phyloP scores from a whole-genome alignment of 2,888 invertebrate species.

The Andrena trimmerana region DNA sequence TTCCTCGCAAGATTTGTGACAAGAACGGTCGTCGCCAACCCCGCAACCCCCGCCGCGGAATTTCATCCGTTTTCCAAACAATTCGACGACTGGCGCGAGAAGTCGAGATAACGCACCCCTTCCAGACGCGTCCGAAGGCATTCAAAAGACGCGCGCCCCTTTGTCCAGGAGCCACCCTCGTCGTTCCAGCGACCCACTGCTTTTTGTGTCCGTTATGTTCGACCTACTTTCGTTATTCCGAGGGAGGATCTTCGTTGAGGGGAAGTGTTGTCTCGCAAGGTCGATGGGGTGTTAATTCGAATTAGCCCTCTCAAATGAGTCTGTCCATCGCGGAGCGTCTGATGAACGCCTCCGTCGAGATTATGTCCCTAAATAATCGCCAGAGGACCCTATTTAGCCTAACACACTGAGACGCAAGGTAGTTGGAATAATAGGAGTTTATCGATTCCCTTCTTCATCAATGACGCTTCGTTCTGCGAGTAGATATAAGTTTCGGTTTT shows the following conservation, averaged over 20 bases:
- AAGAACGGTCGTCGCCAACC: not conserved
- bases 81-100: constrained; percentile 17
- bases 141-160: constrained; percentile 56
- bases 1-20: not conserved
- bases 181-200: constrained; percentile 42
- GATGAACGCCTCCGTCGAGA: not conserved
- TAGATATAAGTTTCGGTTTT: too few species aligned
- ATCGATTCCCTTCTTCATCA: not conserved
- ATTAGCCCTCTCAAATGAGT: constrained; percentile 31
- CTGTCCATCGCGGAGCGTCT: not conserved
- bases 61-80: constrained; percentile 37
- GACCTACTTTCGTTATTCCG: constrained; percentile 59
- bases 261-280: constrained; percentile 15
- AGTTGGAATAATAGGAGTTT: not conserved
- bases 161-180: constrained; percentile 45
- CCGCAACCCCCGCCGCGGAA: not conserved
- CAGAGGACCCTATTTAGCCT: not conserved
- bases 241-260: constrained; percentile 18
- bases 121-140: constrained; percentile 24
- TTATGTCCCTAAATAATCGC: constrained; percentile 3
- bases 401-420: not conserved
- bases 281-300: constrained; percentile 36
- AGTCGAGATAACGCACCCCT: constrained; percentile 48
- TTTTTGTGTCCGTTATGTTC: constrained; percentile 46
- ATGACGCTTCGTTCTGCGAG: not conserved